A percentile compares a stretch with the other conserved stretches of the same genome.
These are phyloP conservation scores for Heliconius aoede DNA, from an alignment of 2,888 invertebrate species.

Conservation along the genomic window DNA sequence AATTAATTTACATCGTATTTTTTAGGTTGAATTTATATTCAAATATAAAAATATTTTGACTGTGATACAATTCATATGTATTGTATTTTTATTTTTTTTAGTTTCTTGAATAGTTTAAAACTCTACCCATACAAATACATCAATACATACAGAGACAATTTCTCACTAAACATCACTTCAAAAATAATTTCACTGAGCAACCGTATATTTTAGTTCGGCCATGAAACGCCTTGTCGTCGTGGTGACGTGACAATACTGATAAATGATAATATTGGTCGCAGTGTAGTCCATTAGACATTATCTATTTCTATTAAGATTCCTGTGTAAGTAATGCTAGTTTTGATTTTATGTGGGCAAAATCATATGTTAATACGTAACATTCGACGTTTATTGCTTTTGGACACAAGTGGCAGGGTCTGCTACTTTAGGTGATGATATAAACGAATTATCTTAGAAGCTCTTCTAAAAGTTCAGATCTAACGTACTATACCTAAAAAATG, in stretches of 20 bases:
- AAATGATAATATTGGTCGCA: constrained; percentile 15
- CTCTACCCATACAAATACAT: background rate
- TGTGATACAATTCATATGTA: too few relatives aligned
- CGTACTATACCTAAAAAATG: too few relatives aligned
- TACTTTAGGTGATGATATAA: constrained; percentile 3
- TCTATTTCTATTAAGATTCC: constrained; percentile 48
- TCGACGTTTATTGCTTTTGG: constrained; percentile 42
- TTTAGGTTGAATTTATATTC: too few relatives aligned
- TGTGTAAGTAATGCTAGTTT: constrained; percentile 35
- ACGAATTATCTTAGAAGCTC: background rate
- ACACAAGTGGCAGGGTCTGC: constrained; percentile 47
- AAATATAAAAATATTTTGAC: too few relatives aligned
- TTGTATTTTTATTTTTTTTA: too few relatives aligned
- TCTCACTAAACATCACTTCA: background rate
- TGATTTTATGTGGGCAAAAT: constrained; percentile 42
- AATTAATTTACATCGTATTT: background rate
- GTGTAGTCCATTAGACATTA: constrained; percentile 47
- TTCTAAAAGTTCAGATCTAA: background rate
- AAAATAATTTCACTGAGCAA: constrained; percentile 45
- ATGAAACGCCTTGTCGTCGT: constrained; percentile 10
- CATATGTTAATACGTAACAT: constrained; percentile 33
- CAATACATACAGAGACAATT: background rate
- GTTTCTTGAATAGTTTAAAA: too few relatives aligned
- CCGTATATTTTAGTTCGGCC: constrained; percentile 46
- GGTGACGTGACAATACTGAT: constrained; percentile 20